Conservation (phyloP, 2,888 invertebrate species). For the Drosophila parthenogenetica region DNA sequence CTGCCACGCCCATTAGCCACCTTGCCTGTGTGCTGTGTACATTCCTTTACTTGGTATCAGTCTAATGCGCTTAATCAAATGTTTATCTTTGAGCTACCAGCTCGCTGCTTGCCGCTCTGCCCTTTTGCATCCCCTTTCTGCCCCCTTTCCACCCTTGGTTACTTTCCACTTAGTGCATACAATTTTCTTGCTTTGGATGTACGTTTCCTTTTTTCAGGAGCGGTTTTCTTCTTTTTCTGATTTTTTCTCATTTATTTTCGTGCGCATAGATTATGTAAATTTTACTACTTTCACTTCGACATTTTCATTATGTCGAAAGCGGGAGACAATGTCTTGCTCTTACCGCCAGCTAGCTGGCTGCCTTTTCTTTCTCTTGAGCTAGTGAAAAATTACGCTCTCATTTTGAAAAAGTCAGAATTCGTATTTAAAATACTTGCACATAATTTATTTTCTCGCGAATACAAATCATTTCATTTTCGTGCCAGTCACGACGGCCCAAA, state of each 20-base stretch:
- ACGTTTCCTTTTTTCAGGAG: constrained; percentile 16
- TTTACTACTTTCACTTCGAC: constrained; percentile 81
- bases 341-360: background rate
- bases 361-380: constrained; percentile 1
- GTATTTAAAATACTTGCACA: constrained; percentile 82
- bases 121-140: background rate
- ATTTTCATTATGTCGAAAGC: constrained; percentile 75
- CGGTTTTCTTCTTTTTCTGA: constrained; percentile 47
- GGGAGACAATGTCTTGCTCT: constrained; percentile 41
- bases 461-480: constrained; percentile 81
- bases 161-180: background rate
- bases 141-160: too few relatives aligned
- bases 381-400: constrained; percentile 75
- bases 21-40: constrained; percentile 6
- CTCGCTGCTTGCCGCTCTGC: constrained; percentile 8
- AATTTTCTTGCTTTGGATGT: constrained; percentile 1
- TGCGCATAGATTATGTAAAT: constrained; percentile 79
- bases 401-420: constrained; percentile 62
- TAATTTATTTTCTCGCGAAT: constrained; percentile 78
- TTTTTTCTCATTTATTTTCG: constrained; percentile 80
- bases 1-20: constrained; percentile 40
- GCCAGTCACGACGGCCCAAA: constrained; percentile 71
- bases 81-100: constrained; percentile 69
- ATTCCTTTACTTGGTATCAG: constrained; percentile 33
- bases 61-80: constrained; percentile 77